Base-by-base conservation (phyloP, 2,797 vertebrate genomes). In the Enteromius treurensis region DNA sequence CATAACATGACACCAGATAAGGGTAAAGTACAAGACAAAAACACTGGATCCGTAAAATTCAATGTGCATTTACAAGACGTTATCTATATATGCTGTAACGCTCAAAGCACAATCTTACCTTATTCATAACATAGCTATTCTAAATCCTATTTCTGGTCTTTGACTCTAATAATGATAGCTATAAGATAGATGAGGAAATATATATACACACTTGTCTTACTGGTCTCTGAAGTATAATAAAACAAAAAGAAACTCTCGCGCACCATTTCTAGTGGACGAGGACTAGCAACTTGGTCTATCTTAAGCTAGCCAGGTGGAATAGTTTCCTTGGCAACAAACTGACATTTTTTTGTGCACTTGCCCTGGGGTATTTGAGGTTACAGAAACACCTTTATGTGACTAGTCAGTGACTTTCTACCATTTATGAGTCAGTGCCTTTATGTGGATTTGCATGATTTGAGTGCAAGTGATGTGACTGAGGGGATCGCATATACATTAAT, bases 261-360 rank as follows among this genome's bases (percentile, higher is more conserved):
- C 73, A 69, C 53, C 45, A 76, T 64, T 65, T 37, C 5, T 19
- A 65, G 11, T 19, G 29, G 29, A 42, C 32, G 14, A 75, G 3
- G 19, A 69, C 6, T 58, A 11, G 60, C 55, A 14, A 49, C 77
- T 83, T 34, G 40, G 42, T 19, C 23, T 11, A 26, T 74, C 23
- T 42, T 26, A 26, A 73, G 15, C 65, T 32, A 82, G 55, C 45
- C 49, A 55, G 70, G 64, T 78, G 34, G 62, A 82, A 37, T 32
- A 37, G 82, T 88, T 86, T 69, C 75, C 82, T 47, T 84, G 80
- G 74, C 80, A 87, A 84, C 80, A 76, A 55, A 65, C 62, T 74
- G 83, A 84, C 79, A 84, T 89, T 85, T 73, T 74, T 81, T 65
- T 73, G 32, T 58, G 76, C 77, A 47, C 58, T 81, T 75, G 82